Evolutionary conservation across 2,797 vertebrate species (phyloP).

Genomic region (Botia kubotai): DNA sequence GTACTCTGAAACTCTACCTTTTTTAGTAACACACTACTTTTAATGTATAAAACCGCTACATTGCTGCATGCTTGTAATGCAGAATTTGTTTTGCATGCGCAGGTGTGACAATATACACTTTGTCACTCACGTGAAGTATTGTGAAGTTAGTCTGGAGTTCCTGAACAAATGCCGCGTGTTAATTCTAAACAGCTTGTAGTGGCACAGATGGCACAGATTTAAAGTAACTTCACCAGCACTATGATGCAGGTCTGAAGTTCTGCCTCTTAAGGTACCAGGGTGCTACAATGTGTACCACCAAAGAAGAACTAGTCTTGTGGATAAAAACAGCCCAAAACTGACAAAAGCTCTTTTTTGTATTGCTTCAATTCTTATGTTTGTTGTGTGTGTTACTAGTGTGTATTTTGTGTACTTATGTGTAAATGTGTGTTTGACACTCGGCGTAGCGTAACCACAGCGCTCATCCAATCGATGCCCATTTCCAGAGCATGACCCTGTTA

Average conservation of each 20-base stretch:
- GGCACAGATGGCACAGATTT: not conserved
- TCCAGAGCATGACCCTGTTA: constrained; percentile 62
- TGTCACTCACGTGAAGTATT: too few relatives aligned
- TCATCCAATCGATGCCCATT: constrained; percentile 62
- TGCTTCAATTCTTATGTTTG: constrained; percentile 17
- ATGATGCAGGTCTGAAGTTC: not conserved
- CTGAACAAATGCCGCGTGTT: too few relatives aligned
- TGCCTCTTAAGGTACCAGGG: not conserved
- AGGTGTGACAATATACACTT: too few relatives aligned
- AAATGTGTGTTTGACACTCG: constrained; percentile 54
- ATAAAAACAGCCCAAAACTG: not conserved
- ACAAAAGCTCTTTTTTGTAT: not conserved
- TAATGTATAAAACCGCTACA: not conserved
- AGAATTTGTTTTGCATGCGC: too few relatives aligned
- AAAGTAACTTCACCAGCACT: not conserved
- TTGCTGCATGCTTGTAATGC: too few relatives aligned
- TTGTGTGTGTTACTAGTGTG: constrained; percentile 25
- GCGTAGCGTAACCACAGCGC: constrained; percentile 54
- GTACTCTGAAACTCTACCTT: not conserved
- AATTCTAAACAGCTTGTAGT: too few relatives aligned
- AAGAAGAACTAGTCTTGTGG: not conserved
- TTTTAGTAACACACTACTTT: not conserved
- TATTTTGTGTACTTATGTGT: constrained; percentile 40
- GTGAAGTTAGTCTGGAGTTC: too few relatives aligned
- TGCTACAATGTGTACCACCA: not conserved